phyloP scores from a whole-genome alignment of 2,113 vertebrate genomes.

The Heptranchias perlo region DNA sequence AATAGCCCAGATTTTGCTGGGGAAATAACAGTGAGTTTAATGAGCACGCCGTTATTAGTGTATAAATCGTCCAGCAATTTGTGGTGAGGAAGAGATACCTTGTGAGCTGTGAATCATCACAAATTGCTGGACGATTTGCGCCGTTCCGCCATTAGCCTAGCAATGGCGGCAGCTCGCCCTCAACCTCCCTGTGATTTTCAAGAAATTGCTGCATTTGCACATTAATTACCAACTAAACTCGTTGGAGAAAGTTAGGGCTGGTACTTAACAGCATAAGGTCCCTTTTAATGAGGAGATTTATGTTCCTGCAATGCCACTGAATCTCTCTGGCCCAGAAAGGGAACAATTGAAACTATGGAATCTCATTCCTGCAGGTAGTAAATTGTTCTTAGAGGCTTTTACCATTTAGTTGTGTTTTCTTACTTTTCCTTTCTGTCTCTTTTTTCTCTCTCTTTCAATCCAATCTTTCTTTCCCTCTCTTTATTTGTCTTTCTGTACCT shows the following conservation, averaged over 20 bases:
- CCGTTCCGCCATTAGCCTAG: not conserved
- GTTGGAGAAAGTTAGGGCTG: not conserved
- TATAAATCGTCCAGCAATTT: not conserved
- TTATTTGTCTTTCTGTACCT: not conserved
- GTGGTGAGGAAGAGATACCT: not conserved
- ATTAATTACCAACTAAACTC: not conserved
- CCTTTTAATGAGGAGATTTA: no score
- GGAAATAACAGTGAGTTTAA: not conserved
- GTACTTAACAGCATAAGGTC: no score
- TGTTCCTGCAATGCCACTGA: no score
- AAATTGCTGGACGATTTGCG: no score
- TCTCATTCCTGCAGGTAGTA: no score
- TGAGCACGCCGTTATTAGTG: not conserved
- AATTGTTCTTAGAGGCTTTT: no score
- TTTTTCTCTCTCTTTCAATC: not conserved
- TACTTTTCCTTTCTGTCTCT: not conserved
- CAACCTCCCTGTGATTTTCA: no score
- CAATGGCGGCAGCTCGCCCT: no score
- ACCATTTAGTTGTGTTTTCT: no score
- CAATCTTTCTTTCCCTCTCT: not conserved
- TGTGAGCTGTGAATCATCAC: not conserved
- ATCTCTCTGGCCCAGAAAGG: no score
- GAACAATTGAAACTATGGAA: no score
- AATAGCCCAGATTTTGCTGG: not conserved
- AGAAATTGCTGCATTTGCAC: no score